A percentile compares a stretch with the other conserved stretches of the same genome.
Evolutionary conservation across 2,797 vertebrate species (phyloP).

Genomic region (Coccyzus lansbergi): DNA sequence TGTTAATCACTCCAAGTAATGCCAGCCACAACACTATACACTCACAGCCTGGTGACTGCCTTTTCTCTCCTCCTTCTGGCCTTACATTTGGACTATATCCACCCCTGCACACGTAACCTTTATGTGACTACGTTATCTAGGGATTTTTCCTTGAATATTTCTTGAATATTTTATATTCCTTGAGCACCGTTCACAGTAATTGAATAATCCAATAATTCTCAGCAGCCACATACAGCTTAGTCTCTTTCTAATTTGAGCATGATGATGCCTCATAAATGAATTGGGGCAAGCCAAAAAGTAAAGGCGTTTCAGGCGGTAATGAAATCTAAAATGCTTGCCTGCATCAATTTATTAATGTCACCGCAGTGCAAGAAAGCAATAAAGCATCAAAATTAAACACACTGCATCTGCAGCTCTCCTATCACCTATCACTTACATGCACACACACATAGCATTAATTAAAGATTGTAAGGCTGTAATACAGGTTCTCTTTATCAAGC

Average conservation of each 20-base stretch:
- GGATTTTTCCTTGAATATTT: slow-evolving; percentile 40
- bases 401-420: neutral
- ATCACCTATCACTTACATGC: neutral
- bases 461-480: neutral
- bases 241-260: slow-evolving; percentile 44
- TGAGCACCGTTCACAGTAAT: neutral
- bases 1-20: neutral
- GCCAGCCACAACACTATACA: neutral
- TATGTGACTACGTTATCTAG: neutral
- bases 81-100: neutral
- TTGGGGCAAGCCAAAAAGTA: slow-evolving; percentile 53
- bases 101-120: neutral
- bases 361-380: slow-evolving; percentile 8
- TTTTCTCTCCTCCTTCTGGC: neutral
- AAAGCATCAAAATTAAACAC: slow-evolving; percentile 18
- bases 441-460: neutral
- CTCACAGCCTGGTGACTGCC: neutral
- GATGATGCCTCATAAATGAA: slow-evolving; percentile 60
- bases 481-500: slow-evolving; percentile 16
- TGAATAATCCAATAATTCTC: slow-evolving; percentile 65
- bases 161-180: slow-evolving; percentile 39
- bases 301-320: slow-evolving; percentile 28
- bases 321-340: slow-evolving; percentile 49
- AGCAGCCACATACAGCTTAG: slow-evolving; percentile 39
- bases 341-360: slow-evolving; percentile 61